A percentile compares a stretch with the other conserved stretches of the same genome.
Evolutionary conservation across 1,140 invertebrate genomes (phyloP).

Genomic region (Psilanteris sp.): DNA sequence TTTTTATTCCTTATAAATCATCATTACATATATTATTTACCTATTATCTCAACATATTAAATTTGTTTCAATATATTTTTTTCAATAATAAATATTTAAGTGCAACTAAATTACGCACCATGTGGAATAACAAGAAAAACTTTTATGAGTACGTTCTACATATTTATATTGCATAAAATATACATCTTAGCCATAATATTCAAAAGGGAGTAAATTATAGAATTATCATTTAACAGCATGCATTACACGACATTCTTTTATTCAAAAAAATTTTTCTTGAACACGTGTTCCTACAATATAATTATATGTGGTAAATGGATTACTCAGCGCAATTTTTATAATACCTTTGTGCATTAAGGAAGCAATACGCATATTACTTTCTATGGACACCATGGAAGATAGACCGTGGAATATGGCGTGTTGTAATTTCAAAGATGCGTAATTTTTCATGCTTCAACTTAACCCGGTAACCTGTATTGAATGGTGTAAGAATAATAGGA

Average conservation of each 20-base stretch:
- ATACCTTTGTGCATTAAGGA: constrained; percentile 26
- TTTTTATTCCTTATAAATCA: too few relatives aligned
- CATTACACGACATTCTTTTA: constrained; percentile 17
- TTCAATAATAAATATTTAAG: too few relatives aligned
- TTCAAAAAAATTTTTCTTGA: constrained; percentile 4
- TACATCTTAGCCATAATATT: constrained; percentile 1
- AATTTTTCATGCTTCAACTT: constrained; percentile 39
- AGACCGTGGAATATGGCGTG: constrained; percentile 55
- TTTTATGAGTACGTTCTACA: constrained; percentile 2
- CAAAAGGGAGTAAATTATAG: neutral
- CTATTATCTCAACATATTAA: too few relatives aligned
- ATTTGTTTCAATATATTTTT: too few relatives aligned
- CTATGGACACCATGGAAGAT: constrained; percentile 44
- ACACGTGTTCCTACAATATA: constrained; percentile 21
- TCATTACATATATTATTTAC: too few relatives aligned
- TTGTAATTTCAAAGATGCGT: constrained; percentile 43
- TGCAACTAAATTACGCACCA: neutral
- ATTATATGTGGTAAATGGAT: constrained; percentile 28
- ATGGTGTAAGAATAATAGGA: constrained; percentile 18
- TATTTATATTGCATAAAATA: constrained; percentile 21
- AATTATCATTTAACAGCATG: constrained; percentile 22
- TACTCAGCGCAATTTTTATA: constrained; percentile 24
- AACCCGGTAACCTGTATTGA: constrained; percentile 63
- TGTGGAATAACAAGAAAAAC: neutral
- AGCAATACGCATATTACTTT: constrained; percentile 27